Conservation (phyloP, 2,888 invertebrate species). For the Cryptocephalus moraei region DNA sequence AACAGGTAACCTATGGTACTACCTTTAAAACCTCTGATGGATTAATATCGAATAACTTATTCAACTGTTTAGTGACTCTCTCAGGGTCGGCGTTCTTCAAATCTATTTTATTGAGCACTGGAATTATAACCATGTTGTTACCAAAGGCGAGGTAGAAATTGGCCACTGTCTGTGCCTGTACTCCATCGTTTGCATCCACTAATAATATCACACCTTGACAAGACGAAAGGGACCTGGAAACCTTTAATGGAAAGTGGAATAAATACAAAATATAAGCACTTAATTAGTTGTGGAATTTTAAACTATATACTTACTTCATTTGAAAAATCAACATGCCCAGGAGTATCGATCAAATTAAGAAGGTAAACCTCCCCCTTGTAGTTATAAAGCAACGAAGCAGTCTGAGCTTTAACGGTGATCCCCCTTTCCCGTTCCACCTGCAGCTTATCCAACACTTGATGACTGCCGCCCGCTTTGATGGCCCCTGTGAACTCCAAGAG, state of each 20-base stretch:
- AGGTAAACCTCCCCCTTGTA: conserved; percentile 63
- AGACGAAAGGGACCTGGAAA: conserved; percentile 77
- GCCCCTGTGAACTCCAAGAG: conserved; percentile 87
- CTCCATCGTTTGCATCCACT: conserved; percentile 92
- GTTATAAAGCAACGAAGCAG: conserved; percentile 75
- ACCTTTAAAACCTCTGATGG: conserved; percentile 64
- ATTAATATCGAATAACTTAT: conserved; percentile 72
- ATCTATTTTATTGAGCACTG: conserved; percentile 95
- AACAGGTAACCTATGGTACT: conserved; percentile 17
- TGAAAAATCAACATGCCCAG: conserved; percentile 96
- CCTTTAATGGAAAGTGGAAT: conserved; percentile 35
- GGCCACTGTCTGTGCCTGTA: conserved; percentile 96
- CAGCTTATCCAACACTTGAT: conserved; percentile 70
- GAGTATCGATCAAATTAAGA: conserved; percentile 93
- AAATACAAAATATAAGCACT: no score
- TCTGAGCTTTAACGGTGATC: conserved; percentile 97
- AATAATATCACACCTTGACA: conserved; percentile 92
- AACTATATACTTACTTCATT: conserved; percentile 62
- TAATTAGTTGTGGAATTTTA: not conserved
- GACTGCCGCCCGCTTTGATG: conserved; percentile 55
- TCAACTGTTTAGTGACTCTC: conserved; percentile 65
- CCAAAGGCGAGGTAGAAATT: conserved; percentile 88
- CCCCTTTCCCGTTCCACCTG: conserved; percentile 93
- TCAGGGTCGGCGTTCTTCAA: conserved; percentile 84
- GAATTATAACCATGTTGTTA: conserved; percentile 72